phyloP scores from a whole-genome alignment of 1,140 invertebrate genomes.

The Drosophila bocqueti region DNA sequence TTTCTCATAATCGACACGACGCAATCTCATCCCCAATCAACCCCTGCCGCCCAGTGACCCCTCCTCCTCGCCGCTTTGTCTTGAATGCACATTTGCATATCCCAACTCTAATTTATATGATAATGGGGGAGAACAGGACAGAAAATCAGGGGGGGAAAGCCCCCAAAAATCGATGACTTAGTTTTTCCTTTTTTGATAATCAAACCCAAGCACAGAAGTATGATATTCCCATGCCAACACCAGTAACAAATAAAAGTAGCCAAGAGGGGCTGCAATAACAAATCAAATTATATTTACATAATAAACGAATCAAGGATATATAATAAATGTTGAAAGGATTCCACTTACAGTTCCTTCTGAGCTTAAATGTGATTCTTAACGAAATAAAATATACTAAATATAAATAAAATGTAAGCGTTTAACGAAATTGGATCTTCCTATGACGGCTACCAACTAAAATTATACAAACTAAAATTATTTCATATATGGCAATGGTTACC shows the following conservation, averaged over 20 bases:
- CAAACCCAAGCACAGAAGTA: constrained; percentile 6
- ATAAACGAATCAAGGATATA: constrained; percentile 61
- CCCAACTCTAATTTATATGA: constrained; percentile 79
- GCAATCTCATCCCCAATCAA: constrained; percentile 28
- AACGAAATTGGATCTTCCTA: constrained; percentile 20
- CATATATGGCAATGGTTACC: constrained; percentile 21
- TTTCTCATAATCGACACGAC: constrained; percentile 48
- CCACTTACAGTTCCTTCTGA: not conserved
- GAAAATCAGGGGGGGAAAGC: not conserved
- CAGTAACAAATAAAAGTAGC: constrained; percentile 58
- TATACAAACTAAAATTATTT: not conserved
- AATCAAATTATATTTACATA: constrained; percentile 81
- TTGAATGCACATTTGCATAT: constrained; percentile 69
- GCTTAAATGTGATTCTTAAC: constrained; percentile 22
- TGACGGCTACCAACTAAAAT: constrained; percentile 8
- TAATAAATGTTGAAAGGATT: constrained; percentile 33
- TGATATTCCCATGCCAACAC: constrained; percentile 64
- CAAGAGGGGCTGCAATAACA: constrained; percentile 63
- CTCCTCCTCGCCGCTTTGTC: constrained; percentile 5
- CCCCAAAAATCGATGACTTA: constrained; percentile 58
- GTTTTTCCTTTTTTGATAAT: constrained; percentile 40
- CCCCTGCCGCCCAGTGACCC: constrained; percentile 2
- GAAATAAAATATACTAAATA: not conserved
- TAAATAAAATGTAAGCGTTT: not conserved
- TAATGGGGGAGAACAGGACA: constrained; percentile 58